These are phyloP conservation scores for Cyclura pinguis DNA, from an alignment of 2,797 vertebrate species.

Conservation along the genomic window DNA sequence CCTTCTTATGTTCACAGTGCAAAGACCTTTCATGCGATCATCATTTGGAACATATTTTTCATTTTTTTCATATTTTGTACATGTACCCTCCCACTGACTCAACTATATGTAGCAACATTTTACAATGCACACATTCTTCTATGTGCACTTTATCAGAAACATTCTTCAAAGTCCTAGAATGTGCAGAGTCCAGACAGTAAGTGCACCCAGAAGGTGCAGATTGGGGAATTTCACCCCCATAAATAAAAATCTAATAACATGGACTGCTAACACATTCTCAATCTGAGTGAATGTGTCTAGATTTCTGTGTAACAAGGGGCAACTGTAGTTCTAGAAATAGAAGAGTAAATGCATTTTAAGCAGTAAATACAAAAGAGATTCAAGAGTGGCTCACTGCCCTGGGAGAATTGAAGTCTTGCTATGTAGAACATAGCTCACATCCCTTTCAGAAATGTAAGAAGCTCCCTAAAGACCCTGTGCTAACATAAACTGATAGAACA, in stretches of 20 bases:
- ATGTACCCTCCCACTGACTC: not conserved
- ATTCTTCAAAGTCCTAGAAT: not conserved
- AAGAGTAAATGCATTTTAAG: conserved; percentile 42
- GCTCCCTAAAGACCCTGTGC: not conserved
- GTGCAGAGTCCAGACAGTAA: not conserved
- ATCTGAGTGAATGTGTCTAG: not conserved
- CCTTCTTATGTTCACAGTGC: not conserved
- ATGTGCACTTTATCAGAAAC: not conserved
- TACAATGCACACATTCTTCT: too few relatives aligned
- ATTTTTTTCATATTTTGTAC: not conserved
- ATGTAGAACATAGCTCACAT: conserved; percentile 42
- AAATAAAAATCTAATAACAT: too few relatives aligned
- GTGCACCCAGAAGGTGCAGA: not conserved
- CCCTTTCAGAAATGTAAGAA: not conserved
- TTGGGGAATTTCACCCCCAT: not conserved
- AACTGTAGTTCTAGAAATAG: conserved; percentile 40
- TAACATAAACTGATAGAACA: not conserved
- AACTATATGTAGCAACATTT: not conserved
- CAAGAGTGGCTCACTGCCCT: conserved; percentile 10
- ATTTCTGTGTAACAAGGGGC: conserved; percentile 23
- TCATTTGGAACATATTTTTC: not conserved
- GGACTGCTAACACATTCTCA: not conserved
- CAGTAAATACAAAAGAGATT: conserved; percentile 31
- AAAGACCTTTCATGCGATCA: not conserved
- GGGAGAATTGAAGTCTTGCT: conserved; percentile 35